These are phyloP conservation scores for Phasia obesa DNA, from an alignment of 2,888 invertebrate genomes.

Conservation along the genomic window DNA sequence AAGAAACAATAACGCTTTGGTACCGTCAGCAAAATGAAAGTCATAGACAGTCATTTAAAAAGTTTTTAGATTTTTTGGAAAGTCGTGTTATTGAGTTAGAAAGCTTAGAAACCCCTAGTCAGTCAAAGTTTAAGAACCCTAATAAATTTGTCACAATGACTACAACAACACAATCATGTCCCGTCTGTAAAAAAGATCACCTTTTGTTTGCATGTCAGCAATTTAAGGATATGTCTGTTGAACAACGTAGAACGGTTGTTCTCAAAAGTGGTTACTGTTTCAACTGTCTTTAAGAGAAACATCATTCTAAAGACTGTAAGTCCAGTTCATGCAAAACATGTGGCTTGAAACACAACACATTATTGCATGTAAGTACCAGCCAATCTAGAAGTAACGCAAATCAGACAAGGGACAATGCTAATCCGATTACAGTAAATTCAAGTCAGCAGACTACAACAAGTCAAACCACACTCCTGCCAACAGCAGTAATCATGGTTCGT, in stretches of 20 bases:
- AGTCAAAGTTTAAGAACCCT: neutral
- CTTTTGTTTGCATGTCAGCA: constrained; percentile 39
- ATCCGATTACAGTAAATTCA: constrained; percentile 2
- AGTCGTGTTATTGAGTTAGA: constrained; percentile 46
- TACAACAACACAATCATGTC: constrained; percentile 34
- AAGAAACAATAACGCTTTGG: constrained; percentile 49
- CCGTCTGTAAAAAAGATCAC: constrained; percentile 37
- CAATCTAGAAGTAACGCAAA: constrained; percentile 40
- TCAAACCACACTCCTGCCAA: constrained; percentile 36
- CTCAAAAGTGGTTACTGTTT: constrained; percentile 45
- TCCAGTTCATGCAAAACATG: constrained; percentile 44
- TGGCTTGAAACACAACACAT: constrained; percentile 51
- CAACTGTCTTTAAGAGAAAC: constrained; percentile 52
- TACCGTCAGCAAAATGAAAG: constrained; percentile 20
- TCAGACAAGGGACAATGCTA: neutral
- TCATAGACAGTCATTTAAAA: constrained; percentile 23
- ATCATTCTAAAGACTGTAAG: constrained; percentile 50
- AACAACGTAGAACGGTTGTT: constrained; percentile 24
- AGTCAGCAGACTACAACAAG: constrained; percentile 3
- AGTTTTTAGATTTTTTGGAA: constrained; percentile 42
- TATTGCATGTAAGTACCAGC: no score
- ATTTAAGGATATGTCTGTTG: constrained; percentile 19
- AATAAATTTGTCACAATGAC: constrained; percentile 24
- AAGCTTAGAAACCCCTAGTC: neutral
- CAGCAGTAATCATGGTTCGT: constrained; percentile 38